Base-by-base conservation (phyloP, 2,113 vertebrate species). In the Mandrillus leucophaeus region DNA sequence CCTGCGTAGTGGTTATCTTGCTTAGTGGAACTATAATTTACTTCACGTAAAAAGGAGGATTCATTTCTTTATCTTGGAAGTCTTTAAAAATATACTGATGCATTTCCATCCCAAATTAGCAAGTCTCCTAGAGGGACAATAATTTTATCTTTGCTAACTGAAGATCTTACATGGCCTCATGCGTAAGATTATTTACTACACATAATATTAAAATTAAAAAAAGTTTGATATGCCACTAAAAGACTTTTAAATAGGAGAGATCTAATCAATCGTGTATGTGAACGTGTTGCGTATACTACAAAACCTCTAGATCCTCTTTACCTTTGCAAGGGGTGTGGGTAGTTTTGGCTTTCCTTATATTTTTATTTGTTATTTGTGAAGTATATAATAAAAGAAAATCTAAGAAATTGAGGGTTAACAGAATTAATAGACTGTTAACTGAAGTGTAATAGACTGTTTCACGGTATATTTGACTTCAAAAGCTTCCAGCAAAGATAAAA, bases 111-210 rank as follows among this genome's bases (percentile, higher is more conserved):
- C n/a, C 45, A 80, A 76, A 38, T 68, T 96, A 57, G 59, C 40
- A 81, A 80, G 17, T 70, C 17, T 80, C 25, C 40, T 57, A 43
- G 32, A 68, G 35, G 79, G 43, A 30, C 14, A 76, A 0, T 86
- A n/a, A 43, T 88, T 90, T 88, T 50, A 78, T 90, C 27, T 94
- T 87, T 93, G 43, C 82, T 78, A 35, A 78, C 85, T 48, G 73
- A 68, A 85, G 45, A 79, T 73, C 52, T 73, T 83, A 72, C 8
- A 30, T 52, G 13, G 2, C 80, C 45, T 90, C 13, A 25, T 88
- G 5, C 8, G 14, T 66, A 45, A 92, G 50, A n/a, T 93, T 40
- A 86, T 93, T 86, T 92, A 59, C 30, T 55, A 13, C 6, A 52
- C 3, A 66, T 35, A 90, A 18, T 86, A 40, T 73, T 40, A 76